Conservation (phyloP, 2,113 vertebrate species). For the Shinisaurus crocodilurus region DNA sequence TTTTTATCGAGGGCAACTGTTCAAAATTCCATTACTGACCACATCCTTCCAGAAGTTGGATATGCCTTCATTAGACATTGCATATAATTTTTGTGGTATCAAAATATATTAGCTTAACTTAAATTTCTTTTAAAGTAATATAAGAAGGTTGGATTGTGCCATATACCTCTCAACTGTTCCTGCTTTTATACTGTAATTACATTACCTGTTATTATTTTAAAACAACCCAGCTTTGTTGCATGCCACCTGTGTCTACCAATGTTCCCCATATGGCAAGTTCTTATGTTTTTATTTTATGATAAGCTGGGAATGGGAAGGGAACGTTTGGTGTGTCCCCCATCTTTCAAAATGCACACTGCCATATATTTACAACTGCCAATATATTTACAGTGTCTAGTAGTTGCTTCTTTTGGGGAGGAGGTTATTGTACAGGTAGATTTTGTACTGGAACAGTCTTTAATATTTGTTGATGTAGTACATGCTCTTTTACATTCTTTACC, state of each 20-base stretch:
- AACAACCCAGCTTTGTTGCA: neutral
- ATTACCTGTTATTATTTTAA: neutral
- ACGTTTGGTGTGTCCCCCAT: neutral
- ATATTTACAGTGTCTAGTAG: no score
- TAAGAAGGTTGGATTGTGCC: neutral
- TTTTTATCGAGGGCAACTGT: neutral
- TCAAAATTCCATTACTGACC: neutral
- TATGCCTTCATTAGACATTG: neutral
- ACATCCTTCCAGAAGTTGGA: neutral
- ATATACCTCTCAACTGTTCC: neutral
- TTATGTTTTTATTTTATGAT: neutral
- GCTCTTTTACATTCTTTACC: no score
- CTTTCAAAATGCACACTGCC: neutral
- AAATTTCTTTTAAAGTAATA: neutral
- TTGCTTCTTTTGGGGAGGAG: no score
- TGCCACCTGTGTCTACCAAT: neutral
- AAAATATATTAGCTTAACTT: neutral
- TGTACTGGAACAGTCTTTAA: no score
- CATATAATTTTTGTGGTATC: neutral
- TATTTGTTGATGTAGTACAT: no score
- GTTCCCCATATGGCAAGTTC: neutral
- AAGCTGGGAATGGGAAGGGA: neutral
- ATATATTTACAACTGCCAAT: no score
- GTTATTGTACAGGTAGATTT: no score
- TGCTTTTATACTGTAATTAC: neutral